Conservation (phyloP, 2,797 vertebrate genomes). For the Sylvia borin region DNA sequence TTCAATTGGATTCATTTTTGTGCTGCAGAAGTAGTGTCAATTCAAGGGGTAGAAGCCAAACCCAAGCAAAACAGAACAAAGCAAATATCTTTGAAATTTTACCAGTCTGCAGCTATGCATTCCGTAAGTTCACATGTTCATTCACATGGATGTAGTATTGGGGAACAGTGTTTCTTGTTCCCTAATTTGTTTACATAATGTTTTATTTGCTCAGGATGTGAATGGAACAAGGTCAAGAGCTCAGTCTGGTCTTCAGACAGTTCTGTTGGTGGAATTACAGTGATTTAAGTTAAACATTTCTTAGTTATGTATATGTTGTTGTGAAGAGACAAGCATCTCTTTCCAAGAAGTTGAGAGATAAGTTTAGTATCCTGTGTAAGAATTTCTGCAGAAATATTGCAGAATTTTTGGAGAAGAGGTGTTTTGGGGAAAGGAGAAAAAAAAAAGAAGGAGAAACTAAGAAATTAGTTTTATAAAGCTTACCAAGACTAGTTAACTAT, state of each 20-base stretch:
- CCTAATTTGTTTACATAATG: background rate
- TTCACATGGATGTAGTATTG: background rate
- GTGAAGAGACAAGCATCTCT: background rate
- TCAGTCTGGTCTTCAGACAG: background rate
- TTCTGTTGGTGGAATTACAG: background rate
- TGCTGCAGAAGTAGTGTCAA: background rate
- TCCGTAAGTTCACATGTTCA: background rate
- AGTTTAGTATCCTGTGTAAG: background rate
- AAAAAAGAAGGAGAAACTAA: background rate
- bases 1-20: background rate
- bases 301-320: background rate
- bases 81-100: background rate
- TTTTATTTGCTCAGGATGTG: background rate
- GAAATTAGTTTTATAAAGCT: background rate
- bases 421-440: background rate
- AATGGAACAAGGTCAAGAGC: background rate
- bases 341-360: background rate
- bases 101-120: rapidly evolving
- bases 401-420: background rate
- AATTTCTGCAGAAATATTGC: background rate
- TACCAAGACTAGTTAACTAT: background rate
- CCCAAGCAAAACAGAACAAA: background rate
- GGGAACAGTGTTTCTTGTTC: background rate
- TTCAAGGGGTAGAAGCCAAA: background rate
- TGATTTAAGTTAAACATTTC: background rate